phyloP scores from a whole-genome alignment of 2,797 vertebrate species.

The Anas georgica region DNA sequence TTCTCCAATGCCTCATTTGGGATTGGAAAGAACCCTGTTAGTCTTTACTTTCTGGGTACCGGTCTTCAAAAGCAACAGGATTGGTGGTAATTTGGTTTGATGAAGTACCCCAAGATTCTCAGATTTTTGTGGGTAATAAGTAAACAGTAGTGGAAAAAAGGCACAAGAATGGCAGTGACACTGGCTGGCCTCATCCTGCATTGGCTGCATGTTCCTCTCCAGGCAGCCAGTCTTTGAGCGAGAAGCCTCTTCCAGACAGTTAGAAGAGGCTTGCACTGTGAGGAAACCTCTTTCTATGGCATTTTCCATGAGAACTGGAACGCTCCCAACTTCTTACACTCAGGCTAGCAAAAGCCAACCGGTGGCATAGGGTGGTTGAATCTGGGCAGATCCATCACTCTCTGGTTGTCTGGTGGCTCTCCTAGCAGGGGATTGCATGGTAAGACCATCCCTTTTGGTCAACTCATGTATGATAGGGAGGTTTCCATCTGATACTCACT shows the following conservation, averaged over 20 bases:
- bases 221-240: no score
- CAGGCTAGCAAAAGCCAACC: accelerated
- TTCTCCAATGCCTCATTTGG: background rate
- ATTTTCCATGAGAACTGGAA: background rate
- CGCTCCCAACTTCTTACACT: accelerated
- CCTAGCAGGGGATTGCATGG: background rate
- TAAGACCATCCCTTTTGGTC: background rate
- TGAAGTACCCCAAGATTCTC: background rate
- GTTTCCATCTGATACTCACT: background rate
- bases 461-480: background rate
- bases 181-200: accelerated
- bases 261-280: background rate
- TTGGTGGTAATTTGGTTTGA: background rate
- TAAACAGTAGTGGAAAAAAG: background rate
- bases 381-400: background rate
- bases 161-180: background rate
- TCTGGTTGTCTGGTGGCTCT: background rate
- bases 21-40: background rate
- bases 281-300: background rate
- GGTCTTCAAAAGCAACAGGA: background rate
- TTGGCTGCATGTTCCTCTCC: accelerated
- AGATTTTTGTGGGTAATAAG: background rate
- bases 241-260: background rate
- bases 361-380: background rate
- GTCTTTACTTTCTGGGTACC: accelerated